Percentiles rank a stretch among this genome's conserved stretches.
Evolutionary conservation across 2,113 vertebrate species (phyloP).

Genomic region (Microcebus jonahi): DNA sequence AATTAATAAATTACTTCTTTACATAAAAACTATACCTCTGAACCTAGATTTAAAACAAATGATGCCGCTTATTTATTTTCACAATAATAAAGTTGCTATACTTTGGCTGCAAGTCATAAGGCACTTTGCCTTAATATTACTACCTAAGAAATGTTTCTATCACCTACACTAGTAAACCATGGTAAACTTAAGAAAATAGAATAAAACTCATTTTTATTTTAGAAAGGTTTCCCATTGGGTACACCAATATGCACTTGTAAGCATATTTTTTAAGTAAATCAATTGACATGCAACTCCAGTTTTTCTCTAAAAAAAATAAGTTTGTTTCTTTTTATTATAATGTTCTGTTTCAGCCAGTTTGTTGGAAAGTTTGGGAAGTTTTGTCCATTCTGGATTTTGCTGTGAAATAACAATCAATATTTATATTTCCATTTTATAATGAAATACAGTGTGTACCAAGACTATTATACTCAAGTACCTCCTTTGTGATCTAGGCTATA

Average conservation of each 20-base stretch:
- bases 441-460: not conserved
- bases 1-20: not conserved
- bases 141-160: not conserved
- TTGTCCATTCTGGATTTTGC: slow-evolving; percentile 15
- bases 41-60: slow-evolving; percentile 5
- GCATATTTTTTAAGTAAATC: not conserved
- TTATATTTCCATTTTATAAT: not conserved
- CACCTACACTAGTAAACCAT: not conserved
- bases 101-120: slow-evolving; percentile 4
- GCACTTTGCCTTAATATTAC: not conserved
- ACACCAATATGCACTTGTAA: not conserved
- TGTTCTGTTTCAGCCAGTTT: not conserved
- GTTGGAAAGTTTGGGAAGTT: not conserved
- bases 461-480: not conserved
- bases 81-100: not conserved
- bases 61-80: not conserved
- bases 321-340: not conserved
- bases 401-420: not conserved
- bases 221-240: not conserved
- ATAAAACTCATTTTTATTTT: not conserved
- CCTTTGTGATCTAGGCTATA: not conserved
- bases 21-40: not conserved
- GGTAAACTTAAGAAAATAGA: not conserved
- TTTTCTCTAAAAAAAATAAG: not conserved
- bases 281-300: not conserved